Percentiles rank a stretch among this genome's conserved stretches.
Conservation (phyloP, 2,888 invertebrate genomes). For the Drosophila greeni region DNA sequence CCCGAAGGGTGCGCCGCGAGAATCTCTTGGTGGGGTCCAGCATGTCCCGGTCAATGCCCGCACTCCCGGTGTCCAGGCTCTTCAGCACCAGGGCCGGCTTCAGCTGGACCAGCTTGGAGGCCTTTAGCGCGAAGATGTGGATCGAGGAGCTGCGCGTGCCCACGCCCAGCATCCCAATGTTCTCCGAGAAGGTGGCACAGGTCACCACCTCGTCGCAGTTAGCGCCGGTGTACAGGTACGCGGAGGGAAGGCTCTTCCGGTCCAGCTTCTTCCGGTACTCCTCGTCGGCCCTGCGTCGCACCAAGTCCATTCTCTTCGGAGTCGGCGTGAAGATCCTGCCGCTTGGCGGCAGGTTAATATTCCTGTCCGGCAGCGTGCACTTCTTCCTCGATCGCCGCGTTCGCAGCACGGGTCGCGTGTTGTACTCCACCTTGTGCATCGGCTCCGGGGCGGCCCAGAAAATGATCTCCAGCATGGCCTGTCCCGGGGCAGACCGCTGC, state of each 20-base stretch:
- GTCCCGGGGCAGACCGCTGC: slow-evolving; percentile 19
- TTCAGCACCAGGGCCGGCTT: slow-evolving; percentile 43
- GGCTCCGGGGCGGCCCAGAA: slow-evolving; percentile 32
- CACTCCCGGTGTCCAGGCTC: slow-evolving; percentile 32
- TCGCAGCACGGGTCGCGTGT: slow-evolving; percentile 1
- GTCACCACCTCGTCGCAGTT: slow-evolving; percentile 31
- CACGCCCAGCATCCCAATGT: slow-evolving; percentile 42
- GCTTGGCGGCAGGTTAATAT: slow-evolving; percentile 22
- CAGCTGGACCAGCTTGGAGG: slow-evolving; percentile 48
- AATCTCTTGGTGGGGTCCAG: slow-evolving; percentile 33
- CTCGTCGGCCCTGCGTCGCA: slow-evolving; percentile 45
- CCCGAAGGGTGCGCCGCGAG: slow-evolving; percentile 38
- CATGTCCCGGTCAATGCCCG: slow-evolving; percentile 48
- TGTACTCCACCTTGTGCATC: slow-evolving; percentile 21
- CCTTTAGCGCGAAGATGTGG: slow-evolving; percentile 45
- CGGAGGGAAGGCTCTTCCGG: slow-evolving; percentile 43
- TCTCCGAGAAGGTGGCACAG: slow-evolving; percentile 51
- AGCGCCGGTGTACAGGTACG: slow-evolving; percentile 43
- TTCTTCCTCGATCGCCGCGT: slow-evolving; percentile 37
- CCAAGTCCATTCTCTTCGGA: slow-evolving; percentile 47
- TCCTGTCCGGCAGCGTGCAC: slow-evolving; percentile 18
- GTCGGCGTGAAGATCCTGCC: slow-evolving; percentile 43
- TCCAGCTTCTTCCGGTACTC: slow-evolving; percentile 40
- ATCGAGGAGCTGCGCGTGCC: slow-evolving; percentile 46
- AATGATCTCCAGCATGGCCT: slow-evolving; percentile 18